Evolutionary conservation across 2,113 vertebrate species (phyloP).

Genomic region (Girardinichthys multiradiatus): DNA sequence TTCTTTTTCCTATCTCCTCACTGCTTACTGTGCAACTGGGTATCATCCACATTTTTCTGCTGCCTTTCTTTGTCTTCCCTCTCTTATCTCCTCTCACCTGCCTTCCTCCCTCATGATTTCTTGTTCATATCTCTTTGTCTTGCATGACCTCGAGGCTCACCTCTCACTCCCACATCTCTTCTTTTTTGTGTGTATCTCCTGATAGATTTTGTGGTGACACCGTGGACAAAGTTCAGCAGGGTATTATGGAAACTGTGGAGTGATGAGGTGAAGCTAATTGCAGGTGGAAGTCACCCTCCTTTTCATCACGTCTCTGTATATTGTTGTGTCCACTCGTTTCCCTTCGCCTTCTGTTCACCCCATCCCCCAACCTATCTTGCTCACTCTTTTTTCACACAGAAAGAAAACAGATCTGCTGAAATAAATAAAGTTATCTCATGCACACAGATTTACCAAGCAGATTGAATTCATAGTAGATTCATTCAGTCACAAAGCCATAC

Average conservation of each 20-base stretch:
- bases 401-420: too few relatives aligned
- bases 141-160: constrained; percentile 39
- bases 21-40: constrained; percentile 52
- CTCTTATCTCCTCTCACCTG: constrained; percentile 56
- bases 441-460: constrained; percentile 22
- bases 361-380: not conserved
- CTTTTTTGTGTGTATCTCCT: constrained; percentile 33
- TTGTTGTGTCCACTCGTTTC: constrained; percentile 30
- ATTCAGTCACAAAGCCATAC: not conserved
- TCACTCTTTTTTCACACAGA: not conserved
- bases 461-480: not conserved
- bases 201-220: constrained; percentile 45
- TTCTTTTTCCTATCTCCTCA: constrained; percentile 63
- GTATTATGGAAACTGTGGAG: constrained; percentile 44
- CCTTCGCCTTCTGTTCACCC: constrained; percentile 11
- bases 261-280: constrained; percentile 55
- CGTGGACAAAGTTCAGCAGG: constrained; percentile 36
- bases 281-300: constrained; percentile 55
- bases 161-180: constrained; percentile 16
- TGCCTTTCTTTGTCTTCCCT: constrained; percentile 18
- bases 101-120: constrained; percentile 50
- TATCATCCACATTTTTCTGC: constrained; percentile 31
- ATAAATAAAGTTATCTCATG: too few relatives aligned
- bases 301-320: constrained; percentile 33
- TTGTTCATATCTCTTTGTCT: constrained; percentile 30